These are phyloP conservation scores for Allophyes oxyacanthae DNA, from an alignment of 2,888 invertebrate genomes.

Conservation along the genomic window DNA sequence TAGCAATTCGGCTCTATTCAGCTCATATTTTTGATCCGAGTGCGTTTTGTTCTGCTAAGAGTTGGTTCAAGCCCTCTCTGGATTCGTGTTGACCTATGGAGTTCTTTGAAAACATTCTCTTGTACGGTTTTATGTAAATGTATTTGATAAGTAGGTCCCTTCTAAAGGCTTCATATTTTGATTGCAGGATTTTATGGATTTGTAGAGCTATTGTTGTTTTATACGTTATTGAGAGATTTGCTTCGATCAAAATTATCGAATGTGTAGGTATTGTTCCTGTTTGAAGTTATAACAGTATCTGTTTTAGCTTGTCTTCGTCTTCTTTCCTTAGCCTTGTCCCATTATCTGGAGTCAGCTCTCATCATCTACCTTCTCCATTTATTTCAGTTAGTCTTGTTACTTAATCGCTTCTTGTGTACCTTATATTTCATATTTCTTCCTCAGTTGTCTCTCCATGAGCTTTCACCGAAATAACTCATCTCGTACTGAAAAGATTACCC, in stretches of 20 bases:
- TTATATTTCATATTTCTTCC: no score
- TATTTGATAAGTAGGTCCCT: neutral
- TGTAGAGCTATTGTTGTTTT: slow-evolving; percentile 3
- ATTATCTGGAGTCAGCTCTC: no score
- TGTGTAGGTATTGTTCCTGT: neutral
- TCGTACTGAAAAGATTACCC: no score
- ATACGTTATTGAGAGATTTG: neutral
- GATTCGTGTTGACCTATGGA: slow-evolving; percentile 13
- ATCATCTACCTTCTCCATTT: no score
- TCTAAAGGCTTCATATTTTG: slow-evolving; percentile 11
- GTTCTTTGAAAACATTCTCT: slow-evolving; percentile 14
- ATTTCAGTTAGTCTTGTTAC: no score
- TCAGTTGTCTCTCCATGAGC: no score
- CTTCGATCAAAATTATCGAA: neutral
- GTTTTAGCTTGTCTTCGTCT: no score
- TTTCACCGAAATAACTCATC: no score
- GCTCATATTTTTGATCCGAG: slow-evolving; percentile 13
- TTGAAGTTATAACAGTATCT: slow-evolving; percentile 2
- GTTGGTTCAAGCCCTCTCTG: slow-evolving; percentile 3
- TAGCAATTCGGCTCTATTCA: neutral
- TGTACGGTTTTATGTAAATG: slow-evolving; percentile 8
- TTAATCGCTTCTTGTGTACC: no score
- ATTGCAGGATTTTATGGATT: neutral
- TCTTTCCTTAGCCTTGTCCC: no score
- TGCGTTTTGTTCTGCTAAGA: slow-evolving; percentile 21